Evolutionary conservation across 2,113 vertebrate genomes (phyloP), one percentile per base, ranked within the genome.

Genomic region (Zootoca vivipara): DNA sequence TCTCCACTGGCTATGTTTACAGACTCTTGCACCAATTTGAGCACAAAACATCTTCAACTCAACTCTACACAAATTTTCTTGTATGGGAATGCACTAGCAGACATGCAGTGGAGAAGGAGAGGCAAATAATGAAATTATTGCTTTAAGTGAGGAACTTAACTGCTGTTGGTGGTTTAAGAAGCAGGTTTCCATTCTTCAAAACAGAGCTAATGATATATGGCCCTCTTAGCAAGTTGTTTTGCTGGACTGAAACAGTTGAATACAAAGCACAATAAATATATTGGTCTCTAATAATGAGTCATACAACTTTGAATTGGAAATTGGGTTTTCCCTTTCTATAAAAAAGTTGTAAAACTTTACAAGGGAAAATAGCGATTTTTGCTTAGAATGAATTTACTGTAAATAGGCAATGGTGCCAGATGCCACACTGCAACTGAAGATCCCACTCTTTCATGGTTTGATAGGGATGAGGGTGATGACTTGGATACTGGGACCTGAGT

Each of bases 31-130:
- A 74, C 33, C 74, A 75, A 10, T 12, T 16, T 89, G 87, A 85
- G 73, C 65, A 72, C 82, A 83, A 88, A 77, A 46, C 13, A 22
- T 35, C 40, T 93, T 75, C 4, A 0, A 24, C n/a, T 35, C 20
- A 70, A 84, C 35, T 95, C 88, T 92, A 90, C 93, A 88, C 28
- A 78, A 75, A 83, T 83, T 26, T 10, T 13, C 22, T 35, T 3
- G 1, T 20, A 42, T 80, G 91, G 84, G 85, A 94, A 90, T 84
- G 33, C 1, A 0, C 80, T 46, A n/a, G 75, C 74, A 89, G 78
- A 90, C 85, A 89, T 16, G 56, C 28, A 78, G 42, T 56, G 18
- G 15, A n/a, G 46, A n/a, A 28, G 42, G 18, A 40, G 10, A 10
- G 35, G 22, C 38, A 77, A 78, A 52, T 46, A 30, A 52, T 4